Percentiles rank a stretch among this genome's conserved stretches.
These are phyloP conservation scores for Drosophila peninsularis DNA, from an alignment of 2,888 invertebrate genomes.

Conservation along the genomic window DNA sequence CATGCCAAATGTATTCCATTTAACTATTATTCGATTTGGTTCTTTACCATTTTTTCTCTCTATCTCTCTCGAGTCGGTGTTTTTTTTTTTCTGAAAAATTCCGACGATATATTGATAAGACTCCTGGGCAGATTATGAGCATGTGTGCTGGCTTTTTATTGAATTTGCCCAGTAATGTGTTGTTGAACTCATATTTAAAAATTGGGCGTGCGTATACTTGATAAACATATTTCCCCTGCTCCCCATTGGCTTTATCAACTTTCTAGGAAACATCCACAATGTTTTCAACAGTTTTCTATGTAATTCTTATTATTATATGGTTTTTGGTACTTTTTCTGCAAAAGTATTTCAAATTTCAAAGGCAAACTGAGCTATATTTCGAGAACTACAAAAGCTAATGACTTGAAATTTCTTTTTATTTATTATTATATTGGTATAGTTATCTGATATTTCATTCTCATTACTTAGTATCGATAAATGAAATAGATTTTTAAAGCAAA, in stretches of 20 bases:
- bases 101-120: slow-evolving; percentile 12
- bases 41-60: not conserved
- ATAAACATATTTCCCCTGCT: not conserved
- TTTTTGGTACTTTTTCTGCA: not conserved
- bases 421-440: too few species aligned
- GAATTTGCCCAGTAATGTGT: slow-evolving; percentile 20
- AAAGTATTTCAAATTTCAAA: not conserved
- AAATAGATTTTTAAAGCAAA: too few species aligned
- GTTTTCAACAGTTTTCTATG: not conserved
- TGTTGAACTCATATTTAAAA: slow-evolving; percentile 28
- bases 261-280: not conserved
- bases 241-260: not conserved
- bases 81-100: not conserved
- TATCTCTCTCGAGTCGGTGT: too few species aligned
- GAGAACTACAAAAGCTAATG: not conserved
- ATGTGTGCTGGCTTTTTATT: slow-evolving; percentile 4
- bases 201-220: not conserved
- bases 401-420: not conserved
- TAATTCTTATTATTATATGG: not conserved
- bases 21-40: not conserved
- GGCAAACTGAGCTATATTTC: not conserved
- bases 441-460: too few species aligned
- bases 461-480: too few species aligned
- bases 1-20: not conserved
- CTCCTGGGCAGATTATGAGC: slow-evolving; percentile 3